These are phyloP conservation scores for Ophonus ardosiacus DNA, from an alignment of 2,888 invertebrate genomes.

Conservation along the genomic window DNA sequence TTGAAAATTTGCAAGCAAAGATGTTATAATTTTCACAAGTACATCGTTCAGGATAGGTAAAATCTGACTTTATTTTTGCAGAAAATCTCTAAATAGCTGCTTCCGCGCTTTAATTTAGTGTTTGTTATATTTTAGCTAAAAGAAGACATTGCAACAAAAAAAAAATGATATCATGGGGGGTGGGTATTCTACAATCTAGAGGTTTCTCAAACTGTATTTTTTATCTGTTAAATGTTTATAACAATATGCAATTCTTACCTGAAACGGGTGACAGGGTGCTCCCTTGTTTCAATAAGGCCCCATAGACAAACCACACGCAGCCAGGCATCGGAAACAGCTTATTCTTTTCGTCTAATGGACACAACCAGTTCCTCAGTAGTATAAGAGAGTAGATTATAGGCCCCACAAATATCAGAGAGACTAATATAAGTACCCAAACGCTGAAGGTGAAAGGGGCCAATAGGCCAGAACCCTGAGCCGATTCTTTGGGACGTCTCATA, in stretches of 20 bases:
- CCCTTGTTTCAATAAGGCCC: conserved; percentile 92
- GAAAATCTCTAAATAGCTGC: no score
- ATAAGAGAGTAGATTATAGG: conserved; percentile 87
- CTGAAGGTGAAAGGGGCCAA: conserved; percentile 87
- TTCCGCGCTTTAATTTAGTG: no score
- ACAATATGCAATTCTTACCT: conserved; percentile 77
- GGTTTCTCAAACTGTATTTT: no score
- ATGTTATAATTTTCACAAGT: no score
- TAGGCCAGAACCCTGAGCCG: conserved; percentile 89
- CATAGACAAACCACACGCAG: conserved; percentile 93
- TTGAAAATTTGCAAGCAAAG: no score
- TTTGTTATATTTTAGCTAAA: no score
- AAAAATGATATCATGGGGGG: no score
- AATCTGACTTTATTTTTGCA: no score
- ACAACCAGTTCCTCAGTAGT: conserved; percentile 80
- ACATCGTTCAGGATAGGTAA: no score
- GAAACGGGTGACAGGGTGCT: conserved; percentile 88
- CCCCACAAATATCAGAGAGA: conserved; percentile 85
- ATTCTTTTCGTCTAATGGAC: conserved; percentile 79
- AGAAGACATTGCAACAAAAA: background rate
- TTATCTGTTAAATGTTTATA: no score
- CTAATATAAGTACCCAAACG: conserved; percentile 82
- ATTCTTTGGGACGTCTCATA: conserved; percentile 88
- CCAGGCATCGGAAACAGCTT: conserved; percentile 79
- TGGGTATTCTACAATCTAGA: background rate